Evolutionary conservation across 2,113 vertebrate species (phyloP).

Genomic region (Elgaria multicarinata): DNA sequence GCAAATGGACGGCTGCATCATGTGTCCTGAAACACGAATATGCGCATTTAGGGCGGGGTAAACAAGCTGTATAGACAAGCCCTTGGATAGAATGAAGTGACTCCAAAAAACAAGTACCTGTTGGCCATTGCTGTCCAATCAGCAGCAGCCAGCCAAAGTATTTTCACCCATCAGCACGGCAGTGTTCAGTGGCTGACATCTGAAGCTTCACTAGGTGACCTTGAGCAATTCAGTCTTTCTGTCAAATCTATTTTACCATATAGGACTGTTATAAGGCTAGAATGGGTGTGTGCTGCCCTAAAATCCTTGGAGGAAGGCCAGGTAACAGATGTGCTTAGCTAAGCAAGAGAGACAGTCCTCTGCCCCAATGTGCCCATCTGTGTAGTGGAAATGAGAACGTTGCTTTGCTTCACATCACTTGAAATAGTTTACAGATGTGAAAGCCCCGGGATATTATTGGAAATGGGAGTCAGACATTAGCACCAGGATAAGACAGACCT

Average conservation of each 20-base stretch:
- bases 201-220: background rate
- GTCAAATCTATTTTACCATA: no score
- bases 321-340: background rate
- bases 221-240: background rate
- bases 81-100: background rate
- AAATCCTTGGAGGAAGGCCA: background rate
- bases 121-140: background rate
- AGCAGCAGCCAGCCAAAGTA: background rate
- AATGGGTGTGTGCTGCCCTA: background rate
- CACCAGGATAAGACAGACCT: background rate
- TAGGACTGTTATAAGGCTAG: background rate
- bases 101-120: background rate
- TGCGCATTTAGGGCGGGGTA: no score
- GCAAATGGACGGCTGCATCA: no score
- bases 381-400: background rate
- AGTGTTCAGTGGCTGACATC: background rate
- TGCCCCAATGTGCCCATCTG: background rate
- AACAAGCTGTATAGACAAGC: no score
- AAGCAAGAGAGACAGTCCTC: background rate
- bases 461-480: background rate
- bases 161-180: background rate
- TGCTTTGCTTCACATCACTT: background rate
- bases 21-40: no score
- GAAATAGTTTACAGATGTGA: background rate
- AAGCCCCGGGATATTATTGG: background rate